Base-by-base conservation (phyloP, 2,113 vertebrate genomes). In the Cranoglanis bouderius region DNA sequence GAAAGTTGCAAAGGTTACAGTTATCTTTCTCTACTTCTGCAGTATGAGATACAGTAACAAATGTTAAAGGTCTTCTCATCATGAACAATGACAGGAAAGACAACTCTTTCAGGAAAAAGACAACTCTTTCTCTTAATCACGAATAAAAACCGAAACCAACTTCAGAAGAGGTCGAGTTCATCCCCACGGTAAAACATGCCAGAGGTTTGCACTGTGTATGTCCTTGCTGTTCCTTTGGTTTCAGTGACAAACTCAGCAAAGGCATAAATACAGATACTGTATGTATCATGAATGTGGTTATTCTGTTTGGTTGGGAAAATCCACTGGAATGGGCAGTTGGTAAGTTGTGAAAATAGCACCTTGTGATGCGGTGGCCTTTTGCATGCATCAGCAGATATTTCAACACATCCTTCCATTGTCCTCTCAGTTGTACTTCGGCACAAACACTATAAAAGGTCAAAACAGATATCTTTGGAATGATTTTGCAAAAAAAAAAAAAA, bases 351-450 rank as follows among this genome's bases (percentile, higher is more conserved):
- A n/a, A 59, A 65, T 32, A 51, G 24, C 35, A 72, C 13, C 53
- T 88, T 32, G 40, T 63, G 55, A 61, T 63, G 55, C 35, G 38
- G 67, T 84, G 55, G 3, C 55, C 2, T 65, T 38, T 80, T 46
- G 21, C 18, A n/a, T 70, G 83, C 61, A 81, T 85, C 83, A 53
- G 59, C 74, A 85, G 38, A 84, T 81, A 49, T 89, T 83, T 26
- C 40, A 59, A 82, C 84, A 83, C 88, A 91, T 91, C 90, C 90
- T 89, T 24, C 59, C n/a, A 89, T 91, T 91, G 90, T 91, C 53
- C 84, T 57, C 38, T 55, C 9, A 35, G 61, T 86, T n/a, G 32
- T 74, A 51, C 65, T 59, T 80, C 29, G 3, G 40, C 26, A 87
- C 78, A 85, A 77, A 91, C 57, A 51, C 1, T 82, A 26, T n/a